Conservation (phyloP, 2,797 vertebrate species). For the Chrosomus eos region DNA sequence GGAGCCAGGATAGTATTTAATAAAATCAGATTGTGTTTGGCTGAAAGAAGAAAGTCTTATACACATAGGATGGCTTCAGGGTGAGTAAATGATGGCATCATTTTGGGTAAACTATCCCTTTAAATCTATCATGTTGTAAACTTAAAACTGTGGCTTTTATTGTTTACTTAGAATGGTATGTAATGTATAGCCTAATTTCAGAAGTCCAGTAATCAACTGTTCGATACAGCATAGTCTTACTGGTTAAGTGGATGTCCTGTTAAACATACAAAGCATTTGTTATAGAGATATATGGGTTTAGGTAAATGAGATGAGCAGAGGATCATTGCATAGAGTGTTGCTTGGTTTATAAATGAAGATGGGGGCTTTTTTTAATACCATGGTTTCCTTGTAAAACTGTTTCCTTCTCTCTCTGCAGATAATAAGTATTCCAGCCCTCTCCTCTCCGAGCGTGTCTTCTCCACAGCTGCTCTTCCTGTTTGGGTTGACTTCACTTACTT, state of each 20-base stretch:
- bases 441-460: conserved; percentile 14
- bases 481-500: conserved; percentile 61
- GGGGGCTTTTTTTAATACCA: conserved; percentile 7
- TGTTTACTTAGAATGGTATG: neutral
- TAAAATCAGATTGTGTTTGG: neutral
- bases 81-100: neutral
- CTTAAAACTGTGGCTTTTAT: conserved; percentile 7
- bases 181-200: conserved; percentile 17
- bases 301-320: conserved; percentile 24
- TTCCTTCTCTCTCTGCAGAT: conserved; percentile 18
- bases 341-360: conserved; percentile 32
- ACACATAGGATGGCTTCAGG: neutral
- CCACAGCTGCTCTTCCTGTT: conserved; percentile 43
- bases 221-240: neutral
- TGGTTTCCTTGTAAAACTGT: neutral
- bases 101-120: neutral
- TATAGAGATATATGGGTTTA: conserved; percentile 23
- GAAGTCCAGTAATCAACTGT: neutral
- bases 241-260: neutral
- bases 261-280: conserved; percentile 26
- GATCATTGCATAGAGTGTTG: conserved; percentile 21
- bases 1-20: neutral
- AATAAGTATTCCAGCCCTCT: conserved; percentile 49
- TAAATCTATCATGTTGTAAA: neutral
- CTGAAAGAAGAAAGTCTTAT: neutral